These are phyloP conservation scores for Maniola hyperantus DNA, from an alignment of 2,888 invertebrate genomes.

Conservation along the genomic window DNA sequence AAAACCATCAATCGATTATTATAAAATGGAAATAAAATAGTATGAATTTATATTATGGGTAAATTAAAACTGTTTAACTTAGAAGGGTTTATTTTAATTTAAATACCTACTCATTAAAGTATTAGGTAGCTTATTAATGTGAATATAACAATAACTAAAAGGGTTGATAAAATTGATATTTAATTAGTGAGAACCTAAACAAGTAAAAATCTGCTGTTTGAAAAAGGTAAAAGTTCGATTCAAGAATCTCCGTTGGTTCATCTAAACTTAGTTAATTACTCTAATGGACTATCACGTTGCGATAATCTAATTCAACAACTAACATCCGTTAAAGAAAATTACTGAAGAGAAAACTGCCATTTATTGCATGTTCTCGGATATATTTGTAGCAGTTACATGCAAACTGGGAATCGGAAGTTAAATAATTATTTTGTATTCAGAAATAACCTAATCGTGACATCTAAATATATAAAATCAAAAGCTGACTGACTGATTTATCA, in stretches of 20 bases:
- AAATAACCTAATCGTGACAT: neutral
- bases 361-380: slow-evolving; percentile 24
- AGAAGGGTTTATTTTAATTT: no score
- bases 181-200: neutral
- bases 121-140: no score
- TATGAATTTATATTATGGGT: no score
- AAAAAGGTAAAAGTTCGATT: slow-evolving; percentile 21
- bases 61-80: no score
- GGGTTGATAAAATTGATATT: neutral
- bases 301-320: slow-evolving; percentile 61
- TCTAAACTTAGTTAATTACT: slow-evolving; percentile 59
- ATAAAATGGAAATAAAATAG: no score
- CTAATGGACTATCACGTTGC: slow-evolving; percentile 62
- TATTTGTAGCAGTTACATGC: slow-evolving; percentile 15
- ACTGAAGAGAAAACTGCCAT: slow-evolving; percentile 24
- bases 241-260: slow-evolving; percentile 39
- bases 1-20: no score
- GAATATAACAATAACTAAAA: no score
- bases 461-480: no score
- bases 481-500: no score
- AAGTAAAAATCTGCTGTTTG: neutral
- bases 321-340: slow-evolving; percentile 44
- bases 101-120: no score
- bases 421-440: neutral
- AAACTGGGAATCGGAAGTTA: neutral